Conservation (phyloP, 2,113 vertebrate species). For the Mustela nigripes region DNA sequence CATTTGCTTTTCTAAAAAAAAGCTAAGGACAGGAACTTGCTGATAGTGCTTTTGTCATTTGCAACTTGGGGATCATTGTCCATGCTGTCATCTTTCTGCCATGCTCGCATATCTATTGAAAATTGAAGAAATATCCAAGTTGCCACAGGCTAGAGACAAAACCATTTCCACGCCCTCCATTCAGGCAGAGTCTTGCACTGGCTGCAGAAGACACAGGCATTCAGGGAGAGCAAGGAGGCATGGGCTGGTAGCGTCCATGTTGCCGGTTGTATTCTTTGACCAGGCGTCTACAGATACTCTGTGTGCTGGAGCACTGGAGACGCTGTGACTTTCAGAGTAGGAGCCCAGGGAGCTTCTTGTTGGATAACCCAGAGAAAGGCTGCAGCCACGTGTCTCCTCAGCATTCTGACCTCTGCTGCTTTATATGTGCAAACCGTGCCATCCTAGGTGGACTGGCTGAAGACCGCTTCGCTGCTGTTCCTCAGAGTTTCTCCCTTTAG, state of each 20-base stretch:
- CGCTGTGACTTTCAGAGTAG: neutral
- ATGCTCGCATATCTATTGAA: neutral
- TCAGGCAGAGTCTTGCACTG: neutral
- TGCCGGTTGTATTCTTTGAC: neutral
- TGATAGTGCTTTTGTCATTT: neutral
- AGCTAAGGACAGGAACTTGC: neutral
- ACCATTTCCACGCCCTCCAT: neutral
- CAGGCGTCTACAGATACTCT: neutral
- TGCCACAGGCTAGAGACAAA: constrained; percentile 5
- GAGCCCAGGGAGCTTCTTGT: neutral
- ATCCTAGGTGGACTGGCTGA: neutral
- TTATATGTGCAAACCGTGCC: accelerated
- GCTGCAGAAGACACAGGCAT: neutral
- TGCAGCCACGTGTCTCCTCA: neutral
- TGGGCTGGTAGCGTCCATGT: accelerated
- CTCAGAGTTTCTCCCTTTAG: neutral
- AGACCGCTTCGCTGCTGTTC: neutral
- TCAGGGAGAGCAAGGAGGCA: neutral
- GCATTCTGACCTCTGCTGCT: neutral
- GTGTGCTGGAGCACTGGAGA: neutral
- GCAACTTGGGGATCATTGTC: neutral
- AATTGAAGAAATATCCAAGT: neutral
- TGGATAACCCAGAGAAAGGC: neutral
- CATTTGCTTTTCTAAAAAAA: constrained; percentile 44
- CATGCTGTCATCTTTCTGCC: neutral